Percentiles rank a stretch among this genome's conserved stretches.
Conservation (phyloP, 2,113 vertebrate species). For the Ovis canadensis region DNA sequence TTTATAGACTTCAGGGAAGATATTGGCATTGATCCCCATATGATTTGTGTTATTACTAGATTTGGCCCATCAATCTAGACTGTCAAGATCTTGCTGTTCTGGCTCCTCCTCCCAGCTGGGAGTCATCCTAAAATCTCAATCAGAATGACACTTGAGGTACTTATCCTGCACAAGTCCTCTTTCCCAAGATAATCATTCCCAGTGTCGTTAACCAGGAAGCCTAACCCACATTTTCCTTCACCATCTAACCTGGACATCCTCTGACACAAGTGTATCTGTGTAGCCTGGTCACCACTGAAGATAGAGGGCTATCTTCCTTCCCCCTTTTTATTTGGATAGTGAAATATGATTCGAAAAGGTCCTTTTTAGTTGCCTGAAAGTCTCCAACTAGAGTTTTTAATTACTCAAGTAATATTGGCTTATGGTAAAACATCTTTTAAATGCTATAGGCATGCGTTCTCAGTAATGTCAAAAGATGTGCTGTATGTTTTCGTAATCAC, state of each 20-base stretch:
- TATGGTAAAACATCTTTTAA: not conserved
- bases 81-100: constrained; percentile 34
- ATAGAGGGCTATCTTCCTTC: not conserved
- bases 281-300: not conserved
- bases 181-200: not conserved
- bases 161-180: not conserved
- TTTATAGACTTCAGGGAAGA: constrained; percentile 26
- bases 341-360: not conserved
- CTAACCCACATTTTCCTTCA: not conserved
- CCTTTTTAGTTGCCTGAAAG: not conserved
- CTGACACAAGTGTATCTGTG: no score
- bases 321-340: not conserved
- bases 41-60: constrained; percentile 21
- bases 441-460: not conserved
- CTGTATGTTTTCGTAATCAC: not conserved
- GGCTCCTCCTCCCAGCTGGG: constrained; percentile 4
- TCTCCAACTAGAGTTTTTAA: not conserved
- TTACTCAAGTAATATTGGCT: not conserved
- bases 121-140: constrained; percentile 43
- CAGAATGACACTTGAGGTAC: not conserved
- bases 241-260: not conserved
- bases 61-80: constrained; percentile 41
- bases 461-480: not conserved
- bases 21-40: not conserved
- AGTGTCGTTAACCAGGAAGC: not conserved